Evolutionary conservation across 2,113 vertebrate species (phyloP).

Genomic region (Aspidoscelis tigris): DNA sequence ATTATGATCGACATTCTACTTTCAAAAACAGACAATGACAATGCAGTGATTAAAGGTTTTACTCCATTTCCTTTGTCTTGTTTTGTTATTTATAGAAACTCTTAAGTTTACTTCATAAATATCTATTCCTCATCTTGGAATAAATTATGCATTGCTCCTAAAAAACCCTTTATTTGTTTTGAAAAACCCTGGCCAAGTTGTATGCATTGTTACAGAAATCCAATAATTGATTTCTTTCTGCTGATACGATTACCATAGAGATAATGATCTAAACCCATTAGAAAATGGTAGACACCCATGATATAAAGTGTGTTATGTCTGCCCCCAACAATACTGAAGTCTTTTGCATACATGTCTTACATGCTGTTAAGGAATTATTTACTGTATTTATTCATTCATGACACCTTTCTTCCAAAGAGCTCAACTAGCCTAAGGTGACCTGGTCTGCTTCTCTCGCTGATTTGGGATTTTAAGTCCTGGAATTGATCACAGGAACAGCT

Average conservation of each 20-base stretch:
- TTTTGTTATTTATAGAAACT: neutral
- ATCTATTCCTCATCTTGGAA: neutral
- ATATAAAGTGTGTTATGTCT: neutral
- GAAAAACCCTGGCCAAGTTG: neutral
- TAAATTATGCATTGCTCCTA: neutral
- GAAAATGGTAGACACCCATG: neutral
- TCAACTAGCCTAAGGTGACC: too few species aligned
- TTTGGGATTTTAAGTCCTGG: too few species aligned
- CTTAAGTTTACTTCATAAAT: neutral
- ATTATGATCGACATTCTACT: neutral
- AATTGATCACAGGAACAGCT: too few species aligned
- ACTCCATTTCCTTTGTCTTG: neutral
- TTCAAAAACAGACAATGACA: neutral
- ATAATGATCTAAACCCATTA: neutral
- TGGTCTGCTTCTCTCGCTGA: too few species aligned
- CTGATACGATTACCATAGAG: too few species aligned
- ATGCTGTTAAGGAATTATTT: too few species aligned
- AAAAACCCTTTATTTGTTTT: neutral
- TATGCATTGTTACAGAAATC: neutral
- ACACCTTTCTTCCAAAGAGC: too few species aligned
- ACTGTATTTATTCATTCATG: too few species aligned
- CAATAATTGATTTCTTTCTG: too few species aligned
- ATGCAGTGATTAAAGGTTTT: neutral
- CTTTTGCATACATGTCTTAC: neutral
- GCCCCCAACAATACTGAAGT: neutral